phyloP scores from a whole-genome alignment of 2,888 invertebrate genomes.

The Pachycephus smyrnensis region DNA sequence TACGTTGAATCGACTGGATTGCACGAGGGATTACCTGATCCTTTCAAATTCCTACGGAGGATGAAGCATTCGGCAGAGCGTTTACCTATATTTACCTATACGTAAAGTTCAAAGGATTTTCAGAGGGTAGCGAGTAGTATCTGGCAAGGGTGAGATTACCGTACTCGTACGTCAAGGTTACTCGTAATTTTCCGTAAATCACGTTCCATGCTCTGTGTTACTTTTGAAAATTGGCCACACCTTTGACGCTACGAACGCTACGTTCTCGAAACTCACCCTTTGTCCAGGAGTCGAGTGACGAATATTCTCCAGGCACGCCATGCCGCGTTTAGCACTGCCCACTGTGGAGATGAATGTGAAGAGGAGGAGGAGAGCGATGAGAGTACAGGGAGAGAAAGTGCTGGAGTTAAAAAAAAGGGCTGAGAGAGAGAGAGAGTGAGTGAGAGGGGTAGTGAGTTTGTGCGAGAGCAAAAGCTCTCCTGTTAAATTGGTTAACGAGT shows the following conservation, averaged over 20 bases:
- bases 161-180: neutral
- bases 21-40: neutral
- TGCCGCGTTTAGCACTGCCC: neutral
- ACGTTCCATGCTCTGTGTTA: neutral
- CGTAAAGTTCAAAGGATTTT: neutral
- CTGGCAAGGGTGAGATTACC: neutral
- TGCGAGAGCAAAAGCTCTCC: neutral
- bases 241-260: conserved; percentile 3
- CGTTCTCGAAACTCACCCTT: neutral
- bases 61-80: neutral
- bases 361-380: neutral
- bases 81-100: neutral
- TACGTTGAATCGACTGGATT: neutral
- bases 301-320: conserved; percentile 3
- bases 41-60: neutral
- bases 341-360: neutral
- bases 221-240: conserved; percentile 15
- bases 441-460: neutral
- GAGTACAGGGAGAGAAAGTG: neutral
- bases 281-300: neutral
- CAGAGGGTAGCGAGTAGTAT: neutral
- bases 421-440: neutral
- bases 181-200: neutral
- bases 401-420: neutral
- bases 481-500: neutral